Conservation (phyloP, 2,113 vertebrate genomes). For the Barbus barbus region DNA sequence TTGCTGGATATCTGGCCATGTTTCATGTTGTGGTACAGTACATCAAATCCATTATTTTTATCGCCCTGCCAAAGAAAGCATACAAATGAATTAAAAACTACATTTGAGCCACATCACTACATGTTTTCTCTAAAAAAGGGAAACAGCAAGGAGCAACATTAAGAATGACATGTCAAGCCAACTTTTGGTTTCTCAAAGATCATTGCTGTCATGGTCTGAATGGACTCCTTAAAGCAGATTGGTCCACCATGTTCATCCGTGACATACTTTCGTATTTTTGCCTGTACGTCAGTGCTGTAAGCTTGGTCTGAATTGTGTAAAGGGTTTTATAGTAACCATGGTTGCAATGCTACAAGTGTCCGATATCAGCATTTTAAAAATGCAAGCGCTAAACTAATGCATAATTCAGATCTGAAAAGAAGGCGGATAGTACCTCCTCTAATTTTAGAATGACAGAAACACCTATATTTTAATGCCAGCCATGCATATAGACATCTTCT, state of each 20-base stretch:
- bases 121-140: neutral
- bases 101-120: neutral
- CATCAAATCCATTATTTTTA: constrained; percentile 96
- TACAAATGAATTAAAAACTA: neutral
- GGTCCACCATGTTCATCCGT: constrained; percentile 66
- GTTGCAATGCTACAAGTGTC: constrained; percentile 40
- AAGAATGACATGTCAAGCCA: constrained; percentile 34
- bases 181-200: constrained; percentile 57
- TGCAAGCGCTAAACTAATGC: constrained; percentile 21
- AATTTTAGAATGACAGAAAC: neutral
- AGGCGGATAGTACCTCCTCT: neutral
- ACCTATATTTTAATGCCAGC: neutral
- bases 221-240: constrained; percentile 58
- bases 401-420: constrained; percentile 28
- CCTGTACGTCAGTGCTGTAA: neutral
- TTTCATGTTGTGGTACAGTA: constrained; percentile 99
- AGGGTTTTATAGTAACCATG: constrained; percentile 1
- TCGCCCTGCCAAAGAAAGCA: constrained; percentile 81
- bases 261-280: constrained; percentile 57
- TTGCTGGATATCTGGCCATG: constrained; percentile 96
- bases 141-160: neutral
- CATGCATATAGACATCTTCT: neutral
- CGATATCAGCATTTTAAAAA: constrained; percentile 33
- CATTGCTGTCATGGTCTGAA: constrained; percentile 57
- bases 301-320: neutral